A percentile compares a stretch with the other conserved stretches of the same genome.
Evolutionary conservation across 2,888 invertebrate species (phyloP).

Genomic region (Drosophila ochracea): DNA sequence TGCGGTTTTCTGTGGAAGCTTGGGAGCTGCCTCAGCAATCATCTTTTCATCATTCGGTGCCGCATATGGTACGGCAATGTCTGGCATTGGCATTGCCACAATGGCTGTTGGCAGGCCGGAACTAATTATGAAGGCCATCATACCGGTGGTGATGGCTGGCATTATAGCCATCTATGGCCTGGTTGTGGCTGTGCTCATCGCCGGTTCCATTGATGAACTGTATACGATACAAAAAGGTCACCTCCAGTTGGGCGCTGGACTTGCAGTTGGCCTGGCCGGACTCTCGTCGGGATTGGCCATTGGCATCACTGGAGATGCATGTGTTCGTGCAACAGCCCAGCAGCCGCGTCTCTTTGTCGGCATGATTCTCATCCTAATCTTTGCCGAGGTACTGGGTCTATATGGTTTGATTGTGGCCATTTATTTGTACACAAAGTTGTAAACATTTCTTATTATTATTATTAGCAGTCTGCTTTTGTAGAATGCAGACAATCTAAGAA

Average conservation of each 20-base stretch:
- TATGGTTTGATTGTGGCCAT: slow-evolving; percentile 99
- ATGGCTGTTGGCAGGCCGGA: slow-evolving; percentile 99
- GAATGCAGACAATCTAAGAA: neutral
- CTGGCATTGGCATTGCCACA: slow-evolving; percentile 99
- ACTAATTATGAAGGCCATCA: slow-evolving; percentile 99
- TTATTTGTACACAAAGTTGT: slow-evolving; percentile 96
- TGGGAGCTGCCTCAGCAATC: slow-evolving; percentile 92
- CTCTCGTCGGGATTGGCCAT: slow-evolving; percentile 99
- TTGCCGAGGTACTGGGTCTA: slow-evolving; percentile 99
- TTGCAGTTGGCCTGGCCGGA: slow-evolving; percentile 98
- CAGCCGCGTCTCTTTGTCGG: slow-evolving; percentile 99
- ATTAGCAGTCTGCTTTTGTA: neutral
- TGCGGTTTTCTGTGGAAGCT: slow-evolving; percentile 74
- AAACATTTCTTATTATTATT: neutral
- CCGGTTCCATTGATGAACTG: slow-evolving; percentile 90
- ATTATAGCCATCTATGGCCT: slow-evolving; percentile 99
- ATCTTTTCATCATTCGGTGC: slow-evolving; percentile 92
- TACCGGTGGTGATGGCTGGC: slow-evolving; percentile 99
- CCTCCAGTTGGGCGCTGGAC: slow-evolving; percentile 97
- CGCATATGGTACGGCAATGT: slow-evolving; percentile 99
- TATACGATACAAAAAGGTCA: slow-evolving; percentile 95
- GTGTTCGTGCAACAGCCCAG: slow-evolving; percentile 98
- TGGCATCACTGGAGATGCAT: slow-evolving; percentile 99
- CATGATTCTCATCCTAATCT: slow-evolving; percentile 99
- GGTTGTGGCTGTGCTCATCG: slow-evolving; percentile 99